Base-by-base conservation (phyloP, 2,888 invertebrate species). In the Antheraea assamensis region DNA sequence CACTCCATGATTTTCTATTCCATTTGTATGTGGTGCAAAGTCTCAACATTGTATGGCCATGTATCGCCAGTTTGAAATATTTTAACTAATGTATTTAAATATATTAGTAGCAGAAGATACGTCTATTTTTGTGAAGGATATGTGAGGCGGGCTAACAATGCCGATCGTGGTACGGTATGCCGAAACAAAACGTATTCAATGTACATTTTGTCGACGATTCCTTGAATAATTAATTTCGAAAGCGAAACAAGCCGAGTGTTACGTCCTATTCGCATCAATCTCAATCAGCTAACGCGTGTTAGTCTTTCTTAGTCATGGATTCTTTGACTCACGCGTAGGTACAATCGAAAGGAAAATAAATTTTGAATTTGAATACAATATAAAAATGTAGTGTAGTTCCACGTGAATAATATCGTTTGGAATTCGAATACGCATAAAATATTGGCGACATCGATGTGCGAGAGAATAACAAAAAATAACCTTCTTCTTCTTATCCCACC, bases 211-310 rank as follows among this genome's bases (percentile, higher is more conserved):
- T 82, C 79, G 78, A 75, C 78, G 80, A 81, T 80, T 80, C 82
- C 76, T 70, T 75, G 78, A 82, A 81, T 83, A 80, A 83, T 81
- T 82, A 77, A 77, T 78, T 79, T 78, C 81, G 68, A 76, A 78
- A 84, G 78, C 78, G 81, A 81, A 81, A 82, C 71, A 55, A 71
- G 30, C 31, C 49, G 42, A 66, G n/a, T n/a, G 64, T 73, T 75
- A 76, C 72, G 73, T 75, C 77, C 76, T 76, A 70, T 71, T 74
- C 74, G 68, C 89, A 91, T 91, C 89, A 85, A 92, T 92, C 91
- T 90, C 87, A 89, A 91, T 90, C 90, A 85, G 87, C 84, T 83
- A 82, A 81, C 83, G 81, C 75, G 70, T 52, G 64, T 42, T 66
- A 35, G 76, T 73, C 82, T 83, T 82, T 73, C 82, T 83, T 82